These are phyloP conservation scores for Ptilodon capucinus DNA, from an alignment of 2,888 invertebrate genomes.

Conservation along the genomic window DNA sequence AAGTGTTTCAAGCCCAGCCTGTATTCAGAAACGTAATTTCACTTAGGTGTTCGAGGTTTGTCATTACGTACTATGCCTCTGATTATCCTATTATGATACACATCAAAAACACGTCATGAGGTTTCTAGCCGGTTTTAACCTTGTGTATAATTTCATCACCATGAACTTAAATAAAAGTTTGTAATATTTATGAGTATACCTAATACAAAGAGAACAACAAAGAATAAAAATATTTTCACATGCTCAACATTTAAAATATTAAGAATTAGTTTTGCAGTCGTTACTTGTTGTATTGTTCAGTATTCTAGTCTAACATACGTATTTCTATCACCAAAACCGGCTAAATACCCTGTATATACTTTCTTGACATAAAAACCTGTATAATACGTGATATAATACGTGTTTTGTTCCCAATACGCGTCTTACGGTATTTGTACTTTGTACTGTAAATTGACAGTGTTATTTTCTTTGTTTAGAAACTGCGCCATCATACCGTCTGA, in stretches of 20 bases:
- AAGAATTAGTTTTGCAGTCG: no score
- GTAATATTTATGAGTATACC: no score
- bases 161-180: no score
- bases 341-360: not conserved
- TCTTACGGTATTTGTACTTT: conserved; percentile 17
- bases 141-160: no score
- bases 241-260: no score
- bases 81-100: not conserved
- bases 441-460: conserved; percentile 6
- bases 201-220: no score
- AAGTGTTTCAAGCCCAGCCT: conserved; percentile 3
- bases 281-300: no score
- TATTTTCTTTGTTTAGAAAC: conserved; percentile 16
- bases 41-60: not conserved
- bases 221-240: no score
- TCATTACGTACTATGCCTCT: not conserved
- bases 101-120: no score
- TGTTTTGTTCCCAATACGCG: conserved; percentile 6
- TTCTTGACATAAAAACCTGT: not conserved
- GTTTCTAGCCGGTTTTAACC: no score
- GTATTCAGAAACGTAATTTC: not conserved
- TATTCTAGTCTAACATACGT: no score
- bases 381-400: no score
- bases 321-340: conserved; percentile 7
- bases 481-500: not conserved